Evolutionary conservation across 2,888 invertebrate genomes (phyloP), one percentile per base, ranked within the genome.

Genomic region (Chloromyia formosa): DNA sequence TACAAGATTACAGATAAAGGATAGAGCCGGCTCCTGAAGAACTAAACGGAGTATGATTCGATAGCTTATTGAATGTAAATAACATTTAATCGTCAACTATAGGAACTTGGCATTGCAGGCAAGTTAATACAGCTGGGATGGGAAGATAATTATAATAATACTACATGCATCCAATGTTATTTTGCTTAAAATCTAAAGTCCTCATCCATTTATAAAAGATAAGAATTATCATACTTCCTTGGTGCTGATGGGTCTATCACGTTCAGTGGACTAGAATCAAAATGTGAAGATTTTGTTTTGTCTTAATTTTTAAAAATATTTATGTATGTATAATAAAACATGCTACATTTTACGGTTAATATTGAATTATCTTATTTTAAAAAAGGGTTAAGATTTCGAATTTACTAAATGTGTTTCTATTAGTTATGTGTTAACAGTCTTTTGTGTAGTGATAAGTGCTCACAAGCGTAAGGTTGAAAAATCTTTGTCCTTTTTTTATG

Each of bases 211-310:
- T 60, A 27, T 14, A 20, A 23, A 58, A 27, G 27, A 61, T 61
- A 23, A 27, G 27, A 61, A 27, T 61, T 23, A 35, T 56, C 71
- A 16, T 71, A 71, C 71, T 71, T 56, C 58, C 49, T 71, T 56
- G 71, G 58, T 58, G 71, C 35, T 35, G 56, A 12, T 18, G 71
- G 58, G 18, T 56, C 71, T 18, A 56, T 20, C 18, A 42, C 71
- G 58, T 58, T 71, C 40, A 56, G 56, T 58, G 35, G 20, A 58
- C 71, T 71, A 71, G 56, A 71, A 69, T 69, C 20, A 14, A 56
- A 71, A 16, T 56, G 20, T 35, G 27, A 35, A 35, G 27, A 35
- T 35, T 4, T 35, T 35, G 16, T 53, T 53, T 53, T 5, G 27
- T n/a, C n/a, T n/a, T n/a, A n/a, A n/a, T n/a, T n/a, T n/a, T n/a